Conservation (phyloP, 2,113 vertebrate species). For the Tricholaema leucomelas region DNA sequence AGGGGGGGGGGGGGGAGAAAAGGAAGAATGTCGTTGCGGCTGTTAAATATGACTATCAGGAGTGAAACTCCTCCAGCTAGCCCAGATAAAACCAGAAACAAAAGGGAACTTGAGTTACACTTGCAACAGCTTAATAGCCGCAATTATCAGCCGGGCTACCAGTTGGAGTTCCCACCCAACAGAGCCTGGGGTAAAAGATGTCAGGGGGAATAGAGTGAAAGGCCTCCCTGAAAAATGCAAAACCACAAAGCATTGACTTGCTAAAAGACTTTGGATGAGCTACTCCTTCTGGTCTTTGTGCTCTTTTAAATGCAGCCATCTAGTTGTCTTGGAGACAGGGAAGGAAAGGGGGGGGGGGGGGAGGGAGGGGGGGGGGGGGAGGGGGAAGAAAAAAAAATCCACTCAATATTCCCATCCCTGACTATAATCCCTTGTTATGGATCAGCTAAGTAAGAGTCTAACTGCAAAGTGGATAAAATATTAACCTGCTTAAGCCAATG, state of each 20-base stretch:
- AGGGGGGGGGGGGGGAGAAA: not conserved
- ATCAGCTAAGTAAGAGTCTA: slow-evolving; percentile 35
- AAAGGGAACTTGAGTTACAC: slow-evolving; percentile 77
- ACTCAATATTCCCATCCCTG: not conserved
- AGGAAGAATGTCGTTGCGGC: slow-evolving; percentile 60
- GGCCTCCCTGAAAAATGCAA: slow-evolving; percentile 76
- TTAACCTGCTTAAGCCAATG: slow-evolving; percentile 35
- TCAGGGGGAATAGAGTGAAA: slow-evolving; percentile 73
- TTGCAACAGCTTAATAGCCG: slow-evolving; percentile 78
- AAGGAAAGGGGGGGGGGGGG: too few relatives aligned
- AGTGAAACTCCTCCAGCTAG: slow-evolving; percentile 78
- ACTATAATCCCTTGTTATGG: not conserved
- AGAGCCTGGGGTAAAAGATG: slow-evolving; percentile 70
- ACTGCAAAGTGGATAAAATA: slow-evolving; percentile 50
- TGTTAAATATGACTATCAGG: slow-evolving; percentile 79
- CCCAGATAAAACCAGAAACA: slow-evolving; percentile 83
- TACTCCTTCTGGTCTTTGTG: slow-evolving; percentile 76
- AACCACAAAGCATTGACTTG: slow-evolving; percentile 82
- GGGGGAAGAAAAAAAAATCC: not conserved
- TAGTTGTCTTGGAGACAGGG: slow-evolving; percentile 77
- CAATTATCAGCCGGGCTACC: slow-evolving; percentile 78
- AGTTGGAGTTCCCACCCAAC: slow-evolving; percentile 77
- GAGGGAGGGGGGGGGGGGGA: too few relatives aligned
- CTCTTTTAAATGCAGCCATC: slow-evolving; percentile 79
- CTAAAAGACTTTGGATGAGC: slow-evolving; percentile 81